Conservation (phyloP, 2,888 invertebrate genomes). For the Apodemia duryi region DNA sequence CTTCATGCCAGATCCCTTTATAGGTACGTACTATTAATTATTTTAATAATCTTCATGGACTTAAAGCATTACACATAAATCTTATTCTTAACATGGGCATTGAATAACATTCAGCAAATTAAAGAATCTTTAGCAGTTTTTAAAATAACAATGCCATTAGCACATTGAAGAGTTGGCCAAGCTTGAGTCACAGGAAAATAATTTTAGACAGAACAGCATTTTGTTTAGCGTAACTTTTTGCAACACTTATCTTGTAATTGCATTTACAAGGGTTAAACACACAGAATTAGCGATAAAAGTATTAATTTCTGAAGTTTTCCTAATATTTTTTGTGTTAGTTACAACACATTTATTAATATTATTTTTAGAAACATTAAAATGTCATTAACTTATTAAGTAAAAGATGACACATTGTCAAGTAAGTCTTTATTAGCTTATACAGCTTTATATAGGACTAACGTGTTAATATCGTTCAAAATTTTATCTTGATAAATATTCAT, state of each 20-base stretch:
- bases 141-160: constrained; percentile 39
- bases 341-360: too few species aligned
- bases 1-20: too few species aligned
- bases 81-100: constrained; percentile 58
- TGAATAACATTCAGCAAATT: constrained; percentile 65
- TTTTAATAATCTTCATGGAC: neutral
- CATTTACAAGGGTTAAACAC: neutral
- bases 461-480: too few species aligned
- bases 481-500: too few species aligned
- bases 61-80: neutral
- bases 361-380: too few species aligned
- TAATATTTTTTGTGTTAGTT: too few species aligned
- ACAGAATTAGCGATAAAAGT: constrained; percentile 4
- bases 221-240: neutral
- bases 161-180: constrained; percentile 21
- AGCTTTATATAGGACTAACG: too few species aligned
- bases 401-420: too few species aligned
- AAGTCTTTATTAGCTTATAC: too few species aligned
- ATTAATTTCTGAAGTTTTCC: neutral
- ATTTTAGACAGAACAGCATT: neutral
- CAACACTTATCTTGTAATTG: neutral
- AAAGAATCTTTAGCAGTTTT: constrained; percentile 39
- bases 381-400: too few species aligned
- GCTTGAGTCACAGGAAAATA: constrained; percentile 18
- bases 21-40: too few species aligned